A percentile compares a stretch with the other conserved stretches of the same genome.
Conservation (phyloP, 2,888 invertebrate genomes). For the Mythimna lalbum region DNA sequence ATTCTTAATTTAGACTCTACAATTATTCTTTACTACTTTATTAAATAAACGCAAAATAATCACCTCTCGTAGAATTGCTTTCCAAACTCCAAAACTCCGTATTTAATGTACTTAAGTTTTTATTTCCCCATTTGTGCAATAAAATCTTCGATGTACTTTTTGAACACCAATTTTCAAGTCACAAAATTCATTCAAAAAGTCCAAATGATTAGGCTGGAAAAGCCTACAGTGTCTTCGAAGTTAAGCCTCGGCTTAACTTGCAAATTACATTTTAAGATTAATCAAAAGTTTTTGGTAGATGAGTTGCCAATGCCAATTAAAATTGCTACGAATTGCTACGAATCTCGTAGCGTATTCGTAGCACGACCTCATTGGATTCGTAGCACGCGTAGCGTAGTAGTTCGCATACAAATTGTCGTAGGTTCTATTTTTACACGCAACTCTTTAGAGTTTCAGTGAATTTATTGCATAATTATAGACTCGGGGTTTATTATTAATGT, state of each 20-base stretch:
- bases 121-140: conserved; percentile 31
- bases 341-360: conserved; percentile 62
- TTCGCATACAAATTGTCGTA: conserved; percentile 51
- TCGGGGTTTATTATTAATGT: not conserved
- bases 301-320: conserved; percentile 58
- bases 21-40: not conserved
- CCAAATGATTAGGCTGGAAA: conserved; percentile 38
- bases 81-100: conserved; percentile 24
- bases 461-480: conserved; percentile 24
- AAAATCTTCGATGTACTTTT: conserved; percentile 42
- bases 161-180: conserved; percentile 44
- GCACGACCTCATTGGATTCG: conserved; percentile 55
- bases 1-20: too few species aligned
- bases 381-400: conserved; percentile 53
- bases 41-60: conserved; percentile 24
- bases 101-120: conserved; percentile 20
- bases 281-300: conserved; percentile 64
- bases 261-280: conserved; percentile 61
- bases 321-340: conserved; percentile 64
- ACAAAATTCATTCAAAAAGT: conserved; percentile 48
- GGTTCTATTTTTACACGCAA: conserved; percentile 47
- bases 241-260: conserved; percentile 52
- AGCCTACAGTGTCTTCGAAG: conserved; percentile 24
- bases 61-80: conserved; percentile 28
- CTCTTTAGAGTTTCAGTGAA: conserved; percentile 26